Evolutionary conservation across 2,888 invertebrate species (phyloP), one percentile per base, ranked within the genome.

Genomic region (Pheosia gnoma): DNA sequence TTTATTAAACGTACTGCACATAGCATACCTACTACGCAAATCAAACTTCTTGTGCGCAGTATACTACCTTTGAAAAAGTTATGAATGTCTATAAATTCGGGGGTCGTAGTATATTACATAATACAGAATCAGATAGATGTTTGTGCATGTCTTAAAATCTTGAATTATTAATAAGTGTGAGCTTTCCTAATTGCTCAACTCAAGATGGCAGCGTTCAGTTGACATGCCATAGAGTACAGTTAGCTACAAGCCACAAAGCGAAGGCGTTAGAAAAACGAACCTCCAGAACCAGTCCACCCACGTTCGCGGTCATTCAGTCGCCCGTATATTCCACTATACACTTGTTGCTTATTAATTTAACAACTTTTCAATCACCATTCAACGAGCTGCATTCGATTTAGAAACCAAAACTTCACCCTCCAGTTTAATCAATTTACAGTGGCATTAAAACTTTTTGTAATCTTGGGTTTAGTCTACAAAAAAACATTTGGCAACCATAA

Each of bases 281-380:
- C 78, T 76, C 81, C 76, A 70, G 82, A 83, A 90, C 91, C 83
- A 80, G 93, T 92, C 84, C 91, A 85, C 93, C 93, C 90, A 93
- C 92, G 83, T 78, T 62, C 83, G 80, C 72, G 65, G 67, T 65
- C 67, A 72, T 77, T 79, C 82, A 83, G 78, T 79, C 81, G 68
- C 66, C 67, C 74, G 70, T 70, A 64, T 77, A 80, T 78, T 84
- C 77, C 74, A 70, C 78, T 80, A 78, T 77, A 74, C 60, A 75
- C 71, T 71, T 63, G 70, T 63, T 59, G 63, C 59, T 77, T n/a
- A 70, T 62, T 61, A 61, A 78, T 72, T 70, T 70, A 25, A 25
- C 25, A 25, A 72, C 72, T 72, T 72, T 79, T 64, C 60, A 61
- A 66, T 68, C 51, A 61, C 45, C 47, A 59, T 25, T 25, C 25